Base-by-base conservation (phyloP, 2,797 vertebrate genomes). In the Takifugu rubripes region DNA sequence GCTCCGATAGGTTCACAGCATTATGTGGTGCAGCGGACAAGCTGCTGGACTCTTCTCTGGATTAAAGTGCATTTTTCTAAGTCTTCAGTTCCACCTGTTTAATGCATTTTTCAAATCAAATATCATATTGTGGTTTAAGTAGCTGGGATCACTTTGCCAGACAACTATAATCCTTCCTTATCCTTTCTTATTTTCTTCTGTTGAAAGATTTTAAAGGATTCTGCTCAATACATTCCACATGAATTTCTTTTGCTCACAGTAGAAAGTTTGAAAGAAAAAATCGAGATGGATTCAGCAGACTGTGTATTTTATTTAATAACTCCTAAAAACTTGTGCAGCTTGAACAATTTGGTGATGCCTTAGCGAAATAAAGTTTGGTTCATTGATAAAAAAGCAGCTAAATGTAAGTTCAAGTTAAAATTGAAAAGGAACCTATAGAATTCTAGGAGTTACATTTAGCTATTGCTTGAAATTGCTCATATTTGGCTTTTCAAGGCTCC, bases 41-140 rank as follows among this genome's bases (percentile, higher is more conserved):
- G 36, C 36, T 14, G 36, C 36, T 40, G 36, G 36, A 14, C 10
- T 40, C 36, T 40, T 33, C 27, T 33, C 31, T 9, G 31, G 31
- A 33, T 33, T 40, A 14, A 40, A 36, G 33, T 36, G 33, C 6
- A 49, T 17, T 6, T 44, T 5, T 17, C 57, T 58, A 14, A 59
- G 29, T 45, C 31, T 24, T 33, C 16, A 7, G 53, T 46, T 59
- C 29, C n/a, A 31, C 36, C n/a, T 33, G 40, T 25, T 64, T 61
- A 14, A 46, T 24, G 14, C 9, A 31, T 25, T 44, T 55, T 57
- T 16, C 11, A 54, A 54, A 46, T 42, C n/a, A 52, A 33, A n/a
- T 40, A 54, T 52, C 27, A 17, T 56, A 5, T 53, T 54, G 12
- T 14, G 33, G 27, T 16, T 47, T 8, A 50, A 33, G 10, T 6